Evolutionary conservation across 1,140 invertebrate genomes (phyloP), one percentile per base, ranked within the genome.

Genomic region (Nilaparvata lugens): DNA sequence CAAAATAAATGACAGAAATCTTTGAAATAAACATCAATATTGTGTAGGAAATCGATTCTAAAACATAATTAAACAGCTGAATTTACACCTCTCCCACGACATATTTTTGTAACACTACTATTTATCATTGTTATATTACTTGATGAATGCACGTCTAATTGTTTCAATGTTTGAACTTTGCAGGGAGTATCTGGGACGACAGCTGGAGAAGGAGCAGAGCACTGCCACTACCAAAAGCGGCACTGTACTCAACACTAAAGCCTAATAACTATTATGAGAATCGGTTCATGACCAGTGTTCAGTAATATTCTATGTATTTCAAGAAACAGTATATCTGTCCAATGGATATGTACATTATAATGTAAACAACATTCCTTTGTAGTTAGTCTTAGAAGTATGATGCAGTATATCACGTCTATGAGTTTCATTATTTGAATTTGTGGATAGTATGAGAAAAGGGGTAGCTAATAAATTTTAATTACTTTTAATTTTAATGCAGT

Each of bases 181-280:
- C 70, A 95, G 91, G 91, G 95, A 98, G 75, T 98, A 97, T 73
- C 81, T 98, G 56, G 95, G 94, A 64, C 93, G 93, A 68, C 94
- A 98, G 74, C 74, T 98, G 68, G 92, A 96, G 71, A 93, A 93
- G 71, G 90, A 94, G 69, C 83, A 87, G 65, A 83, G 79, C 56
- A 78, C 77, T 53, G 66, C 78, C 28, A 83, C 82, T 69, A 69
- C 79, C 51, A 48, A 31, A 51, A 35, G 31, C 13, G 31, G 31
- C 7, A 35, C 31, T 35, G 31, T 35, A 35, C 54, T 55, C 18
- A 19, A 52, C 13, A 52, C 62, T 31, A 43, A 54, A 21, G 62
- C 4, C 58, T 66, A 25, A 64, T 52, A 28, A 1, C 58, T 66
- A 25, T 62, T 52, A 28, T 60, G 21, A 63, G 59, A 56, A n/a